Base-by-base conservation (phyloP, 2,113 vertebrate genomes). In the Eretmochelys imbricata region DNA sequence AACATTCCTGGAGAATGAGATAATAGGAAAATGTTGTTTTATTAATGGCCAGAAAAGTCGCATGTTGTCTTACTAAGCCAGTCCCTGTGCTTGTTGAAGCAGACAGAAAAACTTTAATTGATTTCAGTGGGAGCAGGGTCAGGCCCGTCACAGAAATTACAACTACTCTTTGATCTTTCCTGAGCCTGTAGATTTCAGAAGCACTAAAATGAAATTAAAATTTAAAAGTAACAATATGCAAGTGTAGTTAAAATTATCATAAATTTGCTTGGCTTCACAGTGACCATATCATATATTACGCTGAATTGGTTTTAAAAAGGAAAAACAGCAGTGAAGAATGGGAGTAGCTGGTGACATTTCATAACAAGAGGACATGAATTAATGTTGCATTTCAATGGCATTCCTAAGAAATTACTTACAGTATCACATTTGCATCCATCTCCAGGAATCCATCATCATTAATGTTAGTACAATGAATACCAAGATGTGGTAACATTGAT, bases 1-100 rank as follows among this genome's bases (percentile, higher is more conserved):
- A 96, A 90, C 85, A 94, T 46, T 86, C 96, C 95, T 94, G 62
- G 89, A 93, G 95, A 96, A 93, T 42, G 89, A 95, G 93, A 96
- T 94, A 96, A 95, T 97, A 94, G 90, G 95, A 91, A 95, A 96
- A 97, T 95, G 46, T 72, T 94, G 87, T 80, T 96, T 95, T 95
- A 97, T 57, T 91, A 79, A 95, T 89, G 87, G 81, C 42, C 85
- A 91, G 53, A 95, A 76, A 92, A 95, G 96, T 86, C 85, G 84
- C 10, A 2, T 85, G 89, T 87, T 48, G 1, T 51, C 81, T 80
- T 85, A 88, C 57, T 65, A 88, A 91, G 89, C 35, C 42, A 82
- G 50, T 24, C 90, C 93, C 85, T 84, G 78, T 62, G 96, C 90
- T 94, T 96, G 82, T 49, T 84, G 96, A 94, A 88, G 62, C 76